A percentile compares a stretch with the other conserved stretches of the same genome.
Conservation (phyloP, 2,888 invertebrate species). For the Deroplatys truncata region DNA sequence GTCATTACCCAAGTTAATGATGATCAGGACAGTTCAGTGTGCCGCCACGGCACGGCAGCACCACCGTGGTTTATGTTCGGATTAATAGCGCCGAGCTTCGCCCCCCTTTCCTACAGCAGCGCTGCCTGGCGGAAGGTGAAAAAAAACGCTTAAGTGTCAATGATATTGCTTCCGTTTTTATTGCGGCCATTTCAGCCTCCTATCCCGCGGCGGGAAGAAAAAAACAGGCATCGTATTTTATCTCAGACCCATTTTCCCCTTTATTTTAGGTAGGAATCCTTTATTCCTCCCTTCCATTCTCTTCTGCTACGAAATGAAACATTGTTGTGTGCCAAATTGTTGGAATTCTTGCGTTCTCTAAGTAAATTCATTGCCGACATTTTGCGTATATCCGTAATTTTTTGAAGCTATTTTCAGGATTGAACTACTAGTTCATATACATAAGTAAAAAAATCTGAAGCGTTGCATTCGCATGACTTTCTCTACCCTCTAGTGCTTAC, state of each 20-base stretch:
- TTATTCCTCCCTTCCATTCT: not conserved
- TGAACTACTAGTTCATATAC: too few species aligned
- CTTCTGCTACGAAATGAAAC: not conserved
- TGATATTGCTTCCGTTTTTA: conserved; percentile 14
- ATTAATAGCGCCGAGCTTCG: not conserved
- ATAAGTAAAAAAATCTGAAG: too few species aligned
- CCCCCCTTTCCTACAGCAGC: too few species aligned
- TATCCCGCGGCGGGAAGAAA: not conserved
- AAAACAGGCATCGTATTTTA: not conserved
- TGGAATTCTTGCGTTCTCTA: too few species aligned
- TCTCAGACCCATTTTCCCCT: not conserved
- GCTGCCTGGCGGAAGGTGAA: not conserved
- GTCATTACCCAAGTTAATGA: conserved; percentile 15
- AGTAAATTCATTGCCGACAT: too few species aligned
- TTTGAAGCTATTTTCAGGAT: too few species aligned
- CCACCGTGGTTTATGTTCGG: not conserved
- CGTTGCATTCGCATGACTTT: too few species aligned
- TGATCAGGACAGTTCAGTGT: not conserved
- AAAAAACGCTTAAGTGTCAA: conserved; percentile 10
- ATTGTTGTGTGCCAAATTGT: not conserved
- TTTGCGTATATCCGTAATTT: too few species aligned
- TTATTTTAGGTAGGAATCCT: not conserved
- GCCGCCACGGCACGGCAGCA: not conserved
- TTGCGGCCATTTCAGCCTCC: not conserved
- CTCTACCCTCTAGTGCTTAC: too few species aligned